Base-by-base conservation (phyloP, 2,888 invertebrate genomes). In the Mesoligia furuncula region DNA sequence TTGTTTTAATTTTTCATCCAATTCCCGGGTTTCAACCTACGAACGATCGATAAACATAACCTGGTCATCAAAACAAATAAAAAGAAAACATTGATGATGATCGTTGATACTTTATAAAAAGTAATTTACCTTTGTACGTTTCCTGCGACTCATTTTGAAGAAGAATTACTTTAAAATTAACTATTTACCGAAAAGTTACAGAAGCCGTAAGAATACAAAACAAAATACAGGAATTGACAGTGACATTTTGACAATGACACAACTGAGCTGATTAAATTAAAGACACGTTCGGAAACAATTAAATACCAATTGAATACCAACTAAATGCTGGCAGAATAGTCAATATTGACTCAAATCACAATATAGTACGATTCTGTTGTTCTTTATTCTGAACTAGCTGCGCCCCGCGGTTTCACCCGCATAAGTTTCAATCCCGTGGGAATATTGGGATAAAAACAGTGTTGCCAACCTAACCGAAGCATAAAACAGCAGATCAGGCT, bases 1-100 rank as follows among this genome's bases (percentile, higher is more conserved):
- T 75, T 97, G 93, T 92, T 97, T 97, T 80, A 97, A 96, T 90
- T 98, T 98, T 87, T 98, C 98, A 87, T 98, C 98, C 90, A 97
- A 93, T 93, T 98, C 98, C 89, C 96, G 95, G 91, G 93, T 95
- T 90, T 96, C 96, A 68, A 93, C 94, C 96, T 96, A 87, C 42
- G 42, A 42, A 42, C 74, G 90, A 94, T 94, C 93, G 84, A 94
- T 93, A 97, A 97, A 97, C 93, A 98, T 98, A 94, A 98, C 97
- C 97, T 97, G 27, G 48, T 82, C 77, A 81, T 74, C 80, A 83
- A 84, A 85, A 87, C 81, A 87, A 79, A 80, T 81, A 88, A 90
- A 81, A 80, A 70, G 62, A 74, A 74, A 78, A 62, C 36, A 77
- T 68, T 20, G 42, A 45, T 45, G 13, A 51, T 2, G 54, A 51